Conservation (phyloP, 2,888 invertebrate genomes). For the Dryococelus australis region DNA sequence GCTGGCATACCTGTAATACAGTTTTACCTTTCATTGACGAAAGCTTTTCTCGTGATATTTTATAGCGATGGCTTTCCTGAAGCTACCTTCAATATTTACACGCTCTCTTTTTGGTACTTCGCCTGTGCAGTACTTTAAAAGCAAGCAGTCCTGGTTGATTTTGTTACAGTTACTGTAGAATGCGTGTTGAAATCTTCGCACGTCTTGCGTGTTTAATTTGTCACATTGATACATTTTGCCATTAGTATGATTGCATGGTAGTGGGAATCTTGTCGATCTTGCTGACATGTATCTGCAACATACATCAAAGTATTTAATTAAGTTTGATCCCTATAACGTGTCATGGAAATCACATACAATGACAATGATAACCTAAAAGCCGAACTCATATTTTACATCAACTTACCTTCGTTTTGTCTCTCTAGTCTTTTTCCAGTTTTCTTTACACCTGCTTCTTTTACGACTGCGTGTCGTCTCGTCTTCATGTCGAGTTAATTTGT, state of each 20-base stretch:
- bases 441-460: too few species aligned
- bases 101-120: constrained; percentile 6
- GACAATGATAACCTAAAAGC: too few species aligned
- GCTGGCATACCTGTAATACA: constrained; percentile 7
- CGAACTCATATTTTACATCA: too few species aligned
- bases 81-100: neutral
- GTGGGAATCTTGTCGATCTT: constrained; percentile 13
- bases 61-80: neutral
- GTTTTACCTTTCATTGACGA: too few species aligned
- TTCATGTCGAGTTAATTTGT: too few species aligned
- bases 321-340: too few species aligned
- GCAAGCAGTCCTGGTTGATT: neutral
- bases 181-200: neutral
- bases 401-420: too few species aligned
- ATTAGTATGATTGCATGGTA: constrained; percentile 22
- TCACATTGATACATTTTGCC: constrained; percentile 4
- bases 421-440: too few species aligned
- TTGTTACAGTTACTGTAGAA: neutral
- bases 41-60: neutral
- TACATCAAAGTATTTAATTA: neutral
- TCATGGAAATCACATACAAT: too few species aligned
- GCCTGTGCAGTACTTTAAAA: constrained; percentile 18
- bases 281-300: neutral
- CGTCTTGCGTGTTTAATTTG: constrained; percentile 1
- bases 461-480: too few species aligned